Evolutionary conservation across 1,140 invertebrate genomes (phyloP).

Genomic region (Aphelenchoides fujianensis): DNA sequence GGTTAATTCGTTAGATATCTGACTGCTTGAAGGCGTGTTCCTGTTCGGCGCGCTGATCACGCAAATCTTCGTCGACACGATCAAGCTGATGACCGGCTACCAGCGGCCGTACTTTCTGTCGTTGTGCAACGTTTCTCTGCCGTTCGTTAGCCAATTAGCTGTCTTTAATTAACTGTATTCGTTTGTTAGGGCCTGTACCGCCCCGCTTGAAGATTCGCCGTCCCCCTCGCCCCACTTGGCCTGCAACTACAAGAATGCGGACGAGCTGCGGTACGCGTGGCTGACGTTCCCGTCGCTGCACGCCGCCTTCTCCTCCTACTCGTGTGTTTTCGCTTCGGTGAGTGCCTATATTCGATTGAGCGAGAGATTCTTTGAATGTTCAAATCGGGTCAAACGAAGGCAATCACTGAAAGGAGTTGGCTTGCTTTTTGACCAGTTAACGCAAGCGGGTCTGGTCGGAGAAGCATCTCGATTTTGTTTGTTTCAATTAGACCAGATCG

Average conservation of each 20-base stretch:
- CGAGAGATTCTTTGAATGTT: too few species aligned
- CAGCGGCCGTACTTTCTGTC: constrained; percentile 61
- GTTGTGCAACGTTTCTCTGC: constrained; percentile 58
- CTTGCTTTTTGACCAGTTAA: too few species aligned
- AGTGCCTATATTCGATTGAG: constrained; percentile 23
- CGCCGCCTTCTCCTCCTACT: constrained; percentile 60
- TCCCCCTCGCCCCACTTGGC: constrained; percentile 61
- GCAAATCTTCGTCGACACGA: constrained; percentile 62
- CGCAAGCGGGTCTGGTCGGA: too few species aligned
- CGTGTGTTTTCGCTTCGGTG: constrained; percentile 59
- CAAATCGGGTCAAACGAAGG: too few species aligned
- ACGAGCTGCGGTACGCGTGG: constrained; percentile 62
- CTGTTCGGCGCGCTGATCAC: constrained; percentile 60
- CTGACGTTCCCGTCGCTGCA: constrained; percentile 61
- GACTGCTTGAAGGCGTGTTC: constrained; percentile 52
- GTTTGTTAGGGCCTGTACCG: constrained; percentile 59
- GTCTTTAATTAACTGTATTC: constrained; percentile 28
- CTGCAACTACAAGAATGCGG: constrained; percentile 56
- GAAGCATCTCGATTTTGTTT: too few species aligned
- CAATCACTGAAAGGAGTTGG: too few species aligned
- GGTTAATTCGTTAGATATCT: constrained; percentile 3
- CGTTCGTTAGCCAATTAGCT: constrained; percentile 35
- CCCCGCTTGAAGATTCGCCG: constrained; percentile 60
- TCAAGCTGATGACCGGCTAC: constrained; percentile 61
- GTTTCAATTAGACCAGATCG: too few species aligned